Evolutionary conservation across 2,888 invertebrate genomes (phyloP).

Genomic region (Lottia scabra): DNA sequence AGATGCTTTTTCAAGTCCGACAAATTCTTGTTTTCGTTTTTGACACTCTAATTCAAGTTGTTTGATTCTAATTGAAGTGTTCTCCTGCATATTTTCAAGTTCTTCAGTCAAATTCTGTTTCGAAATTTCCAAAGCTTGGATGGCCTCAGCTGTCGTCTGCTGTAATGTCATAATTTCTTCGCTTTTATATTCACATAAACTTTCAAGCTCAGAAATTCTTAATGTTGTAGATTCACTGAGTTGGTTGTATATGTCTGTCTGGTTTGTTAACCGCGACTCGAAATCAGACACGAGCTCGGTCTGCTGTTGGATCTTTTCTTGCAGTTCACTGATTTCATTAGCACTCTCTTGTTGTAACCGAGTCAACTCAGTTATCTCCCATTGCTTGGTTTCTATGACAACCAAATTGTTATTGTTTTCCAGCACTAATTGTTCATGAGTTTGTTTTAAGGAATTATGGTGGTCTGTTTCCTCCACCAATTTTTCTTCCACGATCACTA

Average conservation of each 20-base stretch:
- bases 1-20: slow-evolving; percentile 3
- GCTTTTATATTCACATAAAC: slow-evolving; percentile 19
- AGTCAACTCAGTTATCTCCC: background rate
- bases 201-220: slow-evolving; percentile 15
- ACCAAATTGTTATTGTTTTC: background rate
- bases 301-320: slow-evolving; percentile 22
- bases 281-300: background rate
- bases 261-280: slow-evolving; percentile 26
- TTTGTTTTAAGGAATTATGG: background rate
- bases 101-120: slow-evolving; percentile 33
- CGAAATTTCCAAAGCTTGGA: slow-evolving; percentile 29
- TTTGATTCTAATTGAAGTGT: slow-evolving; percentile 14
- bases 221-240: slow-evolving; percentile 25
- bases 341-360: background rate
- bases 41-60: slow-evolving; percentile 8
- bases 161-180: slow-evolving; percentile 24
- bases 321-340: slow-evolving; percentile 21
- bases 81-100: slow-evolving; percentile 11
- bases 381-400: background rate
- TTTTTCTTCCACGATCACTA: background rate
- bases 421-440: background rate
- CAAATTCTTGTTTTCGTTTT: slow-evolving; percentile 12
- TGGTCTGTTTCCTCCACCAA: background rate
- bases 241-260: slow-evolving; percentile 21
- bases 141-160: slow-evolving; percentile 23